Base-by-base conservation (phyloP, 2,797 vertebrate genomes). In the Oophaga sylvatica region DNA sequence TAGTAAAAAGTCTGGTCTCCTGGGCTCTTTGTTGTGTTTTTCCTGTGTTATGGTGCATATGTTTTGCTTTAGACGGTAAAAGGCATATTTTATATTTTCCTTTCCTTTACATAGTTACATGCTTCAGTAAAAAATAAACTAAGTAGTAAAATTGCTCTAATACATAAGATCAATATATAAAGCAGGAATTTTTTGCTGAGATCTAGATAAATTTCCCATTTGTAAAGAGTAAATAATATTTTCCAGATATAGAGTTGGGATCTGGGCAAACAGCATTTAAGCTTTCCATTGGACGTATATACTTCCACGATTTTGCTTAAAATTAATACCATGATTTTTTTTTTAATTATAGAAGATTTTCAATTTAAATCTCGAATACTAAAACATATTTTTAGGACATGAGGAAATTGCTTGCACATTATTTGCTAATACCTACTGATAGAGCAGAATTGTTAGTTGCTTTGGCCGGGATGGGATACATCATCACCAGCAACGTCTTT, bases 31-130 rank as follows among this genome's bases (percentile, higher is more conserved):
- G 31, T 62, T 84, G 70, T 62, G 56, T 95, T 94, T 93, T 95
- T 95, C 93, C 91, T 93, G 94, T 94, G 92, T 92, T 92, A 89
- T 92, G 91, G 87, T 90, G 92, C 95, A 95, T 94, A 94, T 95
- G 95, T 31, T 94, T 93, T 94, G 92, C 92, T 95, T 95, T 95
- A 95, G 91, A 89, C 90, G 91, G 93, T 92, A 91, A 94, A 93
- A 91, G 93, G 93, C 94, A 94, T 63, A 91, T 91, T 91, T 91
- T 91, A 90, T 93, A 93, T 93, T 93, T 93, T 93, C 91, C 57
- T 87, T 92, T 93, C 93, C 94, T 92, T 91, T 88, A 93, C 87
- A 89, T 91, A 86, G 92, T 93, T 91, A 88, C 90, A 90, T 92
- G 84, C 79, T 83, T 87, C 10, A 45, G 9, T 73, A 45, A 73